Evolutionary conservation across 2,888 invertebrate genomes (phyloP).

Genomic region (Tenthredo distinguenda): DNA sequence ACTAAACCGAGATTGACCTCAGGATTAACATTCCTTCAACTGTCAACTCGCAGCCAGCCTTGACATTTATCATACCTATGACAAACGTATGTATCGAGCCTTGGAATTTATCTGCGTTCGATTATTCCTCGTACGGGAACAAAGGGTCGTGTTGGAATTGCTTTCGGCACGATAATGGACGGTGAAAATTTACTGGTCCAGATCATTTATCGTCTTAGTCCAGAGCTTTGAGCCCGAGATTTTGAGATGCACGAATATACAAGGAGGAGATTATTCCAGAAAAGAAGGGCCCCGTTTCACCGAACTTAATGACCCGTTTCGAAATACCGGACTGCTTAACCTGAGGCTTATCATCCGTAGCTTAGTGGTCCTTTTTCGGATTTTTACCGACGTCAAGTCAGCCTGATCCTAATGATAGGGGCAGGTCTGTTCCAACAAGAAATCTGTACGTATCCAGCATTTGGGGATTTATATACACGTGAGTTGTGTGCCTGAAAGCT

Average conservation of each 20-base stretch:
- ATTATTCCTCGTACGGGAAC: neutral
- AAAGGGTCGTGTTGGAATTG: neutral
- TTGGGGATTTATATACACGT: neutral
- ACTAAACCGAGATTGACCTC: neutral
- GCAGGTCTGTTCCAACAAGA: neutral
- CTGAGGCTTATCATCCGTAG: neutral
- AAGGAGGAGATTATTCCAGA: neutral
- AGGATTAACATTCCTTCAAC: neutral
- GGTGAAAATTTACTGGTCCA: neutral
- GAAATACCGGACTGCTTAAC: neutral
- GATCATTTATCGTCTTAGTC: neutral
- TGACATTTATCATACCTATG: conserved; percentile 17
- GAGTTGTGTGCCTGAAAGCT: neutral
- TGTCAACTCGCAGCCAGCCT: conserved; percentile 11
- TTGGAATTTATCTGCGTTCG: neutral
- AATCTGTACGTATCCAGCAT: neutral
- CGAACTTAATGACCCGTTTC: conserved; percentile 4
- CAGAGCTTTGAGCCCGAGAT: neutral
- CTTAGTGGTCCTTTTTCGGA: neutral
- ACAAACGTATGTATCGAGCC: neutral
- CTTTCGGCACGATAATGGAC: neutral
- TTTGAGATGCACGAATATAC: neutral
- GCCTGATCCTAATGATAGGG: conserved; percentile 23
- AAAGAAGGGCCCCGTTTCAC: neutral
- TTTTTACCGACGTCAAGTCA: neutral